These are phyloP conservation scores for Patiria pectinifera DNA, from an alignment of 53 echinoderm and acorn worm species.

Conservation along the genomic window DNA sequence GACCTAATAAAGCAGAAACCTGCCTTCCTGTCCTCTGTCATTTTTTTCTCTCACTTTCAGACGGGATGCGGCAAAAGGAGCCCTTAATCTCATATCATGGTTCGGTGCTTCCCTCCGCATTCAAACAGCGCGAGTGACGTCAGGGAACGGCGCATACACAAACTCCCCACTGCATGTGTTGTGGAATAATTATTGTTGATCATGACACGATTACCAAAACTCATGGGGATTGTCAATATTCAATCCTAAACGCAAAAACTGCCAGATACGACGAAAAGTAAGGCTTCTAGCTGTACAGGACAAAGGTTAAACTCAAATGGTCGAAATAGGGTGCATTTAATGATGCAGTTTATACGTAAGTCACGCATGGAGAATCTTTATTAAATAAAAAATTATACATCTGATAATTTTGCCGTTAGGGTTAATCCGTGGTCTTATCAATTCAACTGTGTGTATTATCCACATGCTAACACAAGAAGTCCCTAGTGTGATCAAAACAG, in stretches of 20 bases:
- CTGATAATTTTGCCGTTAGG: background rate
- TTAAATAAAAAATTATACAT: background rate
- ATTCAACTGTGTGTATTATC: background rate
- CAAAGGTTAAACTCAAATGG: background rate
- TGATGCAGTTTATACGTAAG: background rate
- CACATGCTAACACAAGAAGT: background rate
- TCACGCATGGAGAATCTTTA: background rate
- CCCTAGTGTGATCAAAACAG: background rate
- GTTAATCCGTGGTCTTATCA: background rate
- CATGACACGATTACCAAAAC: background rate
- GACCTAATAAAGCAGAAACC: slow-evolving; percentile 50
- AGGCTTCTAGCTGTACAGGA: too few species aligned
- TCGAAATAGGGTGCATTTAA: background rate
- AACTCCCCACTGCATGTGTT: background rate
- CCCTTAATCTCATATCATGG: slow-evolving; percentile 31
- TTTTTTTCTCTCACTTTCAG: background rate
- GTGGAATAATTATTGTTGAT: background rate
- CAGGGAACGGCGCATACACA: slow-evolving; percentile 27
- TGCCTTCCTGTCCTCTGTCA: slow-evolving; percentile 30
- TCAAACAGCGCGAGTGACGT: slow-evolving; percentile 33
- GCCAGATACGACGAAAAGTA: too few species aligned
- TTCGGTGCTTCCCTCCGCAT: background rate
- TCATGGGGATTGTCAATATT: background rate
- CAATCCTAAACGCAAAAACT: too few species aligned
- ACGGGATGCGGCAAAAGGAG: slow-evolving; percentile 15